Evolutionary conservation across 2,113 vertebrate genomes (phyloP).

Genomic region (Onychostruthus taczanowskii): DNA sequence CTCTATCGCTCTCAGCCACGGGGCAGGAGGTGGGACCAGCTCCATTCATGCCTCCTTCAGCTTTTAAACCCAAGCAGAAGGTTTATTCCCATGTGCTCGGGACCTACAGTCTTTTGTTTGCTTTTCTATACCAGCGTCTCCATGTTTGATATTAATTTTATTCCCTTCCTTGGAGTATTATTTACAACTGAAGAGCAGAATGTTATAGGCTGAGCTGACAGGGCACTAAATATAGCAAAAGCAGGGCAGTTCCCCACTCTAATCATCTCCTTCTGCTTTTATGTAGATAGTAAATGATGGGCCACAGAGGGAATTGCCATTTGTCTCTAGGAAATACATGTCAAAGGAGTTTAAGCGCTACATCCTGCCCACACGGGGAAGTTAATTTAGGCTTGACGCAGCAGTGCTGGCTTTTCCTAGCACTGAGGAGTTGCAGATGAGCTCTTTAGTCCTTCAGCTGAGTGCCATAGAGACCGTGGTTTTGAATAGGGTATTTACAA

Average conservation of each 20-base stretch:
- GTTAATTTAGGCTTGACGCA: not conserved
- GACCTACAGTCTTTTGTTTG: not conserved
- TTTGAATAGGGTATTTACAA: not conserved
- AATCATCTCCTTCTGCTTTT: slow-evolving; percentile 26
- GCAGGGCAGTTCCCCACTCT: not conserved
- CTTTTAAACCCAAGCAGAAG: not conserved
- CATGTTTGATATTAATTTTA: not conserved
- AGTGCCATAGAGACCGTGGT: not conserved
- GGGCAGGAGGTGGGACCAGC: not conserved
- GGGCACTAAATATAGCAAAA: not conserved
- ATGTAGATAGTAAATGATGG: slow-evolving; percentile 20
- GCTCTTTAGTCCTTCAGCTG: not conserved
- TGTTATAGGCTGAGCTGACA: not conserved
- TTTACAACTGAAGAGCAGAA: slow-evolving; percentile 19
- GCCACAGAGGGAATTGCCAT: slow-evolving; percentile 4
- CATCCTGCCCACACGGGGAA: slow-evolving; percentile 16
- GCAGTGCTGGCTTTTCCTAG: not conserved
- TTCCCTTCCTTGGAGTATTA: not conserved
- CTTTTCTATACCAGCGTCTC: not conserved
- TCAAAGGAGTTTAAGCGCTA: not conserved
- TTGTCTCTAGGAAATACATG: not conserved
- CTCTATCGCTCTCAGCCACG: fast-evolving
- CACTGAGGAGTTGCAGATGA: not conserved
- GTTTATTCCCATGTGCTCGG: not conserved
- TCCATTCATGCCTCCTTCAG: not conserved